These are phyloP conservation scores for Taenaris catops DNA, from an alignment of 2,888 invertebrate genomes.

Conservation along the genomic window DNA sequence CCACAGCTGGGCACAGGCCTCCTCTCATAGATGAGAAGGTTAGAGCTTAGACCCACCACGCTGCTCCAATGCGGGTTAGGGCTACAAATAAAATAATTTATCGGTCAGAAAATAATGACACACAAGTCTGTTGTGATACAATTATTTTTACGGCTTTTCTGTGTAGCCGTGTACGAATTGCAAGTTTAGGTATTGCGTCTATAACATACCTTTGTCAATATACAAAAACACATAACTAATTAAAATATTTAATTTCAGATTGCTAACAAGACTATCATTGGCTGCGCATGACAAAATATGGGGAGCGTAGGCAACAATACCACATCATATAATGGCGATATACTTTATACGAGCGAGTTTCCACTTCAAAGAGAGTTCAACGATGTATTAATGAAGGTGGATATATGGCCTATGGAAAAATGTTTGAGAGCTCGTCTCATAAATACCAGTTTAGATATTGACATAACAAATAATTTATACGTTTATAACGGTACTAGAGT, in stretches of 20 bases:
- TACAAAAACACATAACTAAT: too few species aligned
- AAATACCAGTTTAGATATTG: constrained; percentile 41
- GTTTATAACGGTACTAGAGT: constrained; percentile 51
- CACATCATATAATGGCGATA: constrained; percentile 57
- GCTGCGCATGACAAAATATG: constrained; percentile 70
- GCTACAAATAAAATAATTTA: too few species aligned
- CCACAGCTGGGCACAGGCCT: too few species aligned
- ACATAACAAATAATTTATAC: constrained; percentile 38
- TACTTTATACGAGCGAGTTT: constrained; percentile 39
- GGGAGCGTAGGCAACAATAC: constrained; percentile 65
- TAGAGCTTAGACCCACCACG: too few species aligned
- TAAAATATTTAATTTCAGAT: constrained; percentile 43
- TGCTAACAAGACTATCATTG: constrained; percentile 22
- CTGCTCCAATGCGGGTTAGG: too few species aligned
- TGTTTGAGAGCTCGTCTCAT: constrained; percentile 45
- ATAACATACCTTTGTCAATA: too few species aligned
- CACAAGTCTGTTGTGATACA: too few species aligned
- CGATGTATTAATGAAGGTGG: constrained; percentile 29
- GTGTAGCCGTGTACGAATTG: too few species aligned
- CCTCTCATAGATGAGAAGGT: too few species aligned
- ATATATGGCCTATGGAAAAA: constrained; percentile 53
- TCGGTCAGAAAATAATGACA: too few species aligned
- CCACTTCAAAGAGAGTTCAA: constrained; percentile 40
- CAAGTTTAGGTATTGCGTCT: too few species aligned
- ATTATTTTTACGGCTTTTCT: too few species aligned